phyloP scores from a whole-genome alignment of 2,113 vertebrate genomes.

The Coptodon rendalli region DNA sequence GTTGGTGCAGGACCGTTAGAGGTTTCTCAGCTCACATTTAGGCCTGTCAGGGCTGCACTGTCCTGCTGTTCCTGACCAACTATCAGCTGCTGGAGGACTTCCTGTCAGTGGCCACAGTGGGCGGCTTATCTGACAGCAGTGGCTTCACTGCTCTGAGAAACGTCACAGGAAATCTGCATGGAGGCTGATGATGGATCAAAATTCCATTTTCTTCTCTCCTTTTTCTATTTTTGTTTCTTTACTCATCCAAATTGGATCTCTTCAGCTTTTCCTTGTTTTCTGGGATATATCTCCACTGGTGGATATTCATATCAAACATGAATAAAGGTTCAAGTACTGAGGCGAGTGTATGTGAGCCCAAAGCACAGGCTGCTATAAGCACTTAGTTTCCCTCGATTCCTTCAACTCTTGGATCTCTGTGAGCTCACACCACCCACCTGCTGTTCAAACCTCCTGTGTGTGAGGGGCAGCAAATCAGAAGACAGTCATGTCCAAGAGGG shows the following conservation, averaged over 20 bases:
- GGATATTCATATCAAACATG: no score
- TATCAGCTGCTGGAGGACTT: neutral
- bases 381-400: neutral
- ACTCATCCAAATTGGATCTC: neutral
- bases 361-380: neutral
- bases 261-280: neutral
- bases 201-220: neutral
- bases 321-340: neutral
- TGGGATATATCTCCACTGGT: neutral
- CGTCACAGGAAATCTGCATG: neutral
- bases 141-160: neutral
- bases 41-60: neutral
- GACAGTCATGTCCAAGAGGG: neutral
- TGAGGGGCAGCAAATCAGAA: neutral
- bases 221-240: neutral
- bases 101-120: neutral
- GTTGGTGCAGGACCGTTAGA: neutral
- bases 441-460: neutral
- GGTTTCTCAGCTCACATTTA: neutral
- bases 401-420: neutral
- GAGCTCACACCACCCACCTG: neutral
- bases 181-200: neutral
- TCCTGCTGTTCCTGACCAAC: neutral
- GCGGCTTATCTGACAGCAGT: neutral
- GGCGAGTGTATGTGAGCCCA: fast-evolving